phyloP scores from a whole-genome alignment of 2,113 vertebrate genomes.

The Ammodytes marinus region DNA sequence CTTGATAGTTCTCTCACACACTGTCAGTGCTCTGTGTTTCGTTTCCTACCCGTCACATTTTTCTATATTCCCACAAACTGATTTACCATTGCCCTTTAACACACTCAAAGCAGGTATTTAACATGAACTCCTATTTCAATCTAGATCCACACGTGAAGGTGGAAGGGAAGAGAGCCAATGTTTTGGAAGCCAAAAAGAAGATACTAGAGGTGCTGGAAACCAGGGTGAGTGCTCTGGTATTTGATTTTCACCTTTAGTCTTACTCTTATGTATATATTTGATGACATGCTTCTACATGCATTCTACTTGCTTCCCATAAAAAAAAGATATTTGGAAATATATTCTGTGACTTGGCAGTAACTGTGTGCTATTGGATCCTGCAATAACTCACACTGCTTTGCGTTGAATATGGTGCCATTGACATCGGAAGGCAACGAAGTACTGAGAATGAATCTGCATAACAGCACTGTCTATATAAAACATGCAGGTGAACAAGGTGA shows the following conservation, averaged over 20 bases:
- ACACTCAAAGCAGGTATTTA: background rate
- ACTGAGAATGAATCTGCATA: background rate
- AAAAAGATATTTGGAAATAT: background rate
- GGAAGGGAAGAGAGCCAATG: slow-evolving; percentile 81
- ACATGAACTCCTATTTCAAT: slow-evolving; percentile 8
- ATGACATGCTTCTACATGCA: background rate
- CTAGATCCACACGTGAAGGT: slow-evolving; percentile 88
- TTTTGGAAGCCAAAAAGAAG: slow-evolving; percentile 83
- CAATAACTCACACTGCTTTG: background rate
- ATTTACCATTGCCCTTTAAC: background rate
- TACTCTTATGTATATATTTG: background rate
- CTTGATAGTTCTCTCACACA: background rate
- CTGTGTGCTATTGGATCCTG: background rate
- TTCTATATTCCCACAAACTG: background rate
- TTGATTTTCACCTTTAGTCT: background rate
- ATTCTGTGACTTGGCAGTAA: background rate
- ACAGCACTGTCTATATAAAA: slow-evolving; percentile 1
- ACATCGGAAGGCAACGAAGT: background rate
- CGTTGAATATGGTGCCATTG: background rate
- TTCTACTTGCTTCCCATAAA: background rate
- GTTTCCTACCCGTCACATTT: background rate
- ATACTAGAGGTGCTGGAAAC: slow-evolving; percentile 86
- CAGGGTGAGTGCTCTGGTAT: slow-evolving; percentile 67
- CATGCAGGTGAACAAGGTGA: slow-evolving; percentile 86
- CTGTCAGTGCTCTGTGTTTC: background rate